Base-by-base conservation (phyloP, 2,888 invertebrate genomes). In the Argyresthia goedartella region DNA sequence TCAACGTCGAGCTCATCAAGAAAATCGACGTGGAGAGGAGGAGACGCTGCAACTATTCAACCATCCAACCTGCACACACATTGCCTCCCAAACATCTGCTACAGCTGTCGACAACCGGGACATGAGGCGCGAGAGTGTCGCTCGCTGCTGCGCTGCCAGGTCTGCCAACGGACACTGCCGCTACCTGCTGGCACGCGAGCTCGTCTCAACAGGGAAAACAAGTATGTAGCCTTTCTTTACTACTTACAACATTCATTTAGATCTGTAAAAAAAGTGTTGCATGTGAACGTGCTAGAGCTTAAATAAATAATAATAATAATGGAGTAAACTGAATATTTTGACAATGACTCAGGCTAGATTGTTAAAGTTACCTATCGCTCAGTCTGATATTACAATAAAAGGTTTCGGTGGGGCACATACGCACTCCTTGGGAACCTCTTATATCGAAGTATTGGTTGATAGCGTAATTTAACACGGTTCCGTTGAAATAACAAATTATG, bases 71-170 rank as follows among this genome's bases (percentile, higher is more conserved):
- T 14, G 8, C 8, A 1, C 16, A 4, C 8, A 1, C 10, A 14
- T 11, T 9, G 11, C 7, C 15, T 8, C 14, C 8, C 15, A 10
- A 59, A 52, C 50, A 39, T 16, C 3, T 59, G 60, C 53, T 61
- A 54, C 55, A 42, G 11, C 1, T 60, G 60, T 41, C 54, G 59
- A 0, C 14, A 48, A 8, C 33, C 46, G 4, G 60, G 58, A 1
- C 59, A 61, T 36, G 55, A 57, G 33, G 56, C 58, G 1, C 47
- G 52, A 34, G 54, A 55, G 48, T 59, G 57, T 51, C n/a, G 44
- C 4, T 10, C 14, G 14, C 52, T 42, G 44, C 52, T 43, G 42
- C 52, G 50, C 41, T 61, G 60, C 52, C 55, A 56, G 8, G 25
- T 3, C 34, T 57, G 57, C 48, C 54, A 42, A 15, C 60, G 57